A percentile compares a stretch with the other conserved stretches of the same genome.
Evolutionary conservation across 2,797 vertebrate genomes (phyloP).

Genomic region (Myotis daubentonii): DNA sequence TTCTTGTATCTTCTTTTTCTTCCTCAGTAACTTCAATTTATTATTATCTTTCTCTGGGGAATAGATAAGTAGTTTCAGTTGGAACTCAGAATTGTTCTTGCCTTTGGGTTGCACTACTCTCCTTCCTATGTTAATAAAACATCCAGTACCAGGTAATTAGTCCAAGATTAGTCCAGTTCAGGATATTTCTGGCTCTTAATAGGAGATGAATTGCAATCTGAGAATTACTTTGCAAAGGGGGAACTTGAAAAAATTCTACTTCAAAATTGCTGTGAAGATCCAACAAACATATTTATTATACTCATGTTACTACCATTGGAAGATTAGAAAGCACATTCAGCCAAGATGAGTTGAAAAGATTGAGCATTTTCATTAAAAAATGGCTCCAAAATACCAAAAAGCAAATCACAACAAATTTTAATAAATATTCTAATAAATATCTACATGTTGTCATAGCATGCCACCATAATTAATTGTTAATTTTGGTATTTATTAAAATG

Average conservation of each 20-base stretch:
- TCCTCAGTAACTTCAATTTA: not conserved
- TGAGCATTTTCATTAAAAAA: conserved; percentile 4
- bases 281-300: not conserved
- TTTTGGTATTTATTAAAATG: conserved; percentile 51
- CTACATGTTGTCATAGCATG: conserved; percentile 10
- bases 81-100: not conserved
- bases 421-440: conserved; percentile 39
- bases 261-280: not conserved
- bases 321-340: not conserved
- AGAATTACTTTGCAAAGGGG: conserved; percentile 5
- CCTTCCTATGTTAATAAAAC: not conserved
- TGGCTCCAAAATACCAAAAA: conserved; percentile 39
- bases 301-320: not conserved
- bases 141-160: not conserved
- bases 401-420: conserved; percentile 7
- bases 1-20: conserved; percentile 5
- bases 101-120: not conserved
- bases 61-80: not conserved
- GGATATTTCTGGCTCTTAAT: not conserved
- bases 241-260: not conserved
- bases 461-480: conserved; percentile 45
- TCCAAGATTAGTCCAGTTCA: not conserved
- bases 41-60: not conserved
- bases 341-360: not conserved
- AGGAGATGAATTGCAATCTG: not conserved